phyloP scores from a whole-genome alignment of 2,888 invertebrate species.

The Noctua janthina region DNA sequence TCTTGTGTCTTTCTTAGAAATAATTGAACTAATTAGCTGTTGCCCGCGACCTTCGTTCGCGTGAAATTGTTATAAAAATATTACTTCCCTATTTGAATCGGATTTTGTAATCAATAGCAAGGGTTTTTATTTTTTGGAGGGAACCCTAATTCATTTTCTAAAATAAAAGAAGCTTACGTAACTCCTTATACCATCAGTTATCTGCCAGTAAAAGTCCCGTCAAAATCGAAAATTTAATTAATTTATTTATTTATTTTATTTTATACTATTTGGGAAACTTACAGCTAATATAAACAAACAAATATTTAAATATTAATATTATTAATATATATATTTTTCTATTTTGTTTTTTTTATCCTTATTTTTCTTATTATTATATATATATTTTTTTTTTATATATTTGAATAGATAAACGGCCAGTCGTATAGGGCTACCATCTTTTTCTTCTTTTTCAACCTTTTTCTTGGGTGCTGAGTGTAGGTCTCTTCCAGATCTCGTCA shows the following conservation, averaged over 20 bases:
- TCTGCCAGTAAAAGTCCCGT: neutral
- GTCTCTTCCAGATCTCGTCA: neutral
- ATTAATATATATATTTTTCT: too few relatives aligned
- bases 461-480: neutral
- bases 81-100: neutral
- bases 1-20: slow-evolving; percentile 26
- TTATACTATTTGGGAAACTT: too few relatives aligned
- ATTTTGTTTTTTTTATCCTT: too few relatives aligned
- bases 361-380: too few relatives aligned
- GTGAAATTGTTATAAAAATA: neutral
- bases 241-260: too few relatives aligned
- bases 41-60: too few relatives aligned
- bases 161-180: neutral
- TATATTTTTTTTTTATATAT: too few relatives aligned
- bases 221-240: neutral
- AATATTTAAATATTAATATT: too few relatives aligned
- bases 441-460: neutral
- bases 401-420: too few relatives aligned
- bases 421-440: too few relatives aligned
- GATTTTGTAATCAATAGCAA: neutral
- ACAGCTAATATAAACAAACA: too few relatives aligned
- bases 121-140: neutral
- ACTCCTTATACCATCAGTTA: neutral
- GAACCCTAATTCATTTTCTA: neutral
- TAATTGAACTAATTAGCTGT: neutral